Evolutionary conservation across 2,888 invertebrate species (phyloP), one percentile per base, ranked within the genome.

Genomic region (Mycalesis mineus): DNA sequence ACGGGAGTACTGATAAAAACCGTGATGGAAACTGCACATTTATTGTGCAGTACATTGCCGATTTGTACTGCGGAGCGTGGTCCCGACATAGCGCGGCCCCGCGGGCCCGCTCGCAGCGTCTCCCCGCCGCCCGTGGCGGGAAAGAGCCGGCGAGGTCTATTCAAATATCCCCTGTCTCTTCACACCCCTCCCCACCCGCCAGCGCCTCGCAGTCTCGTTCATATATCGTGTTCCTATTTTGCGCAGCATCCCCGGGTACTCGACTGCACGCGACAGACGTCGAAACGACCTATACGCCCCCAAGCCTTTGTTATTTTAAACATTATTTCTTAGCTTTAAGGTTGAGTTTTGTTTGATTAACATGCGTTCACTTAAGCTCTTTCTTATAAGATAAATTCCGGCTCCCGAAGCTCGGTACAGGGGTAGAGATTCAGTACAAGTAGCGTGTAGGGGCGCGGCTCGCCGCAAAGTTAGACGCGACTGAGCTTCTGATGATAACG

Each of bases 211-310:
- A 86, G 89, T 89, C 91, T 90, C 89, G 88, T 88, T 86, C 85
- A 90, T 87, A 88, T 89, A 90, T 87, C 85, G 88, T 85, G 86
- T 82, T 89, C 86, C 88, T 87, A 88, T 88, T 88, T 87, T 88
- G 89, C 91, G 91, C 91, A 91, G 91, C 91, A 90, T 91, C 91
- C 90, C 90, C 86, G 88, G 88, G 87, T 84, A 80, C 81, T 79
- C 77, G 84, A 86, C 80, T 81, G 80, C 84, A 84, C 82, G 82
- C 73, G 76, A 85, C 82, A 91, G 90, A 88, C 88, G 80, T 80
- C 76, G 71, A 69, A 84, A 79, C 62, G 78, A 69, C 80, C 60
- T 74, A 85, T 70, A 57, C 68, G 67, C 65, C 61, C 15, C 1
- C 52, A 47, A 9, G 1, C 28, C 52, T n/a, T 54, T 50, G 49